These are phyloP conservation scores for Gasterosteus aculeatus DNA, from an alignment of 2,113 vertebrate species.

Conservation along the genomic window DNA sequence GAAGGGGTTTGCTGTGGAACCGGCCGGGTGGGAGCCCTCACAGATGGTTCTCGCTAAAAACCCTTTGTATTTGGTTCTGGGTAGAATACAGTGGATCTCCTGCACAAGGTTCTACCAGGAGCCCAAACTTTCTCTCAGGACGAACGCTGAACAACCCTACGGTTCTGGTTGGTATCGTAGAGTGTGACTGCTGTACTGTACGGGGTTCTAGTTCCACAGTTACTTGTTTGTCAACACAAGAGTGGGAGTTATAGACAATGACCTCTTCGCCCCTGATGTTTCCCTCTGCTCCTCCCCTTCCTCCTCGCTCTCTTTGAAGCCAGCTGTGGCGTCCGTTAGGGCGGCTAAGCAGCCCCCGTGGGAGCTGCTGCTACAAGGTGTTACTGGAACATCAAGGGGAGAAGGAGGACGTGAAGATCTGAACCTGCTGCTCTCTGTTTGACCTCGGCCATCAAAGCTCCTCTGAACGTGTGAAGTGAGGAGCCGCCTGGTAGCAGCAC, in stretches of 20 bases:
- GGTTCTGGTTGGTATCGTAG: too few species aligned
- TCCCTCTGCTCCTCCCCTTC: conserved; percentile 16
- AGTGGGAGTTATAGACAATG: background rate
- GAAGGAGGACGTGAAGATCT: conserved; percentile 32
- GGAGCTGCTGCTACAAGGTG: conserved; percentile 58
- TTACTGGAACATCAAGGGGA: conserved; percentile 63
- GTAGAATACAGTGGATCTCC: too few species aligned
- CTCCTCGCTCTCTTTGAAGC: conserved; percentile 62
- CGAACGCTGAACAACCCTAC: too few species aligned
- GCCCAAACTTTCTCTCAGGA: too few species aligned
- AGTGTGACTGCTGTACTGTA: too few species aligned
- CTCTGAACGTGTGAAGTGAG: conserved; percentile 55
- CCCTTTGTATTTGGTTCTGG: too few species aligned
- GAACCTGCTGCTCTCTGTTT: conserved; percentile 63
- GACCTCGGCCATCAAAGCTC: conserved; percentile 68
- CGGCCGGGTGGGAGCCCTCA: too few species aligned
- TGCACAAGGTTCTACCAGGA: too few species aligned
- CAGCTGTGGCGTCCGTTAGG: conserved; percentile 51
- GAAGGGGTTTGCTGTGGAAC: too few species aligned
- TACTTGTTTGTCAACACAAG: too few species aligned
- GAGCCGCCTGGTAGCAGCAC: background rate
- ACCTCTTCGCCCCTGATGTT: conserved; percentile 43
- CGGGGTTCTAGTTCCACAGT: too few species aligned
- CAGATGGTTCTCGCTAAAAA: too few species aligned
- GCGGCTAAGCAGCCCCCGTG: conserved; percentile 57